Base-by-base conservation (phyloP, 2,888 invertebrate species). In the Oeneis ivallda region DNA sequence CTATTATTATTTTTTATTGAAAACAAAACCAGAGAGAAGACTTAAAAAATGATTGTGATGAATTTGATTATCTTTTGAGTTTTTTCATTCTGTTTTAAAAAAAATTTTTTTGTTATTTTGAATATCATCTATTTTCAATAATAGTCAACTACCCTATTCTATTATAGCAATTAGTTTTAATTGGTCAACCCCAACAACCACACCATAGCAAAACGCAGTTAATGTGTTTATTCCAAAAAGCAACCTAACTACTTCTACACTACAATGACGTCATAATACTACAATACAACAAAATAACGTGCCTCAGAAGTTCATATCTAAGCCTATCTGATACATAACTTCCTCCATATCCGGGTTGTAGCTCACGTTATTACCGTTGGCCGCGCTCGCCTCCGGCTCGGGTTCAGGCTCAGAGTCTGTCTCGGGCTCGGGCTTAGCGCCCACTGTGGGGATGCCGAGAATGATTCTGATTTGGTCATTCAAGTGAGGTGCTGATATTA, bases 401-500 rank as follows among this genome's bases (percentile, higher is more conserved):
- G 61, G 45, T 39, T 76, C 77, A 69, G 57, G 63, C 15, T 65
- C 71, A 10, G 56, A 39, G 39, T 56, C 56, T 6, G 54, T 15
- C 39, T 56, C 62, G 11, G 73, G 76, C 73, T 86, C 82, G 6
- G 89, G 87, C 49, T 84, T 83, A 41, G 84, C 75, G 10, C 62
- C 53, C 32, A 76, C 72, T 63, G 78, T 81, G 6, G 92, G 74
- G 0, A 92, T 86, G 0, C 96, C 97, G 56, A 97, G 93, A 68
- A 96, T 94, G 1, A 93, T 83, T 62, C 96, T 89, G 61, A 97
- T 93, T 69, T 94, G 93, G 80, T 96, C 95, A 0, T 95, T 95
- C 62, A 97, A 86, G 74, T 95, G 93, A 1, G 94, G 93, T 0
- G 95, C 94, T 13, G 94, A 93, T 72, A 95, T 94, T 0, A 99